phyloP scores from a whole-genome alignment of 2,113 vertebrate species.

The Ancistrus triradiatus region DNA sequence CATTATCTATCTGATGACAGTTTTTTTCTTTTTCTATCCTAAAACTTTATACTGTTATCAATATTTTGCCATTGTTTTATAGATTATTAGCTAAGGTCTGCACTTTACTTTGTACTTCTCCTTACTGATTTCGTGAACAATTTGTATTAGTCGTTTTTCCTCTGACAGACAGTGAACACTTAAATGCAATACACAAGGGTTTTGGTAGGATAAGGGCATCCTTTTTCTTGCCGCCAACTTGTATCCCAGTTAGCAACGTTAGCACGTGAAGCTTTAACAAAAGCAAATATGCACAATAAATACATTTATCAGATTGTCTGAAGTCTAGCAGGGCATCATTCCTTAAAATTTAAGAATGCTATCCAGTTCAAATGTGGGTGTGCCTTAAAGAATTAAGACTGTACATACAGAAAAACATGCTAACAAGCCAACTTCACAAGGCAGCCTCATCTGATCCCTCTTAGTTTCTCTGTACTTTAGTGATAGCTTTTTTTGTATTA shows the following conservation, averaged over 20 bases:
- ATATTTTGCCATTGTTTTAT: constrained; percentile 26
- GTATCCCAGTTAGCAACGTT: constrained; percentile 19
- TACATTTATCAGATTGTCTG: background rate
- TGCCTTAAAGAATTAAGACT: too few relatives aligned
- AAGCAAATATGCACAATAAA: constrained; percentile 45
- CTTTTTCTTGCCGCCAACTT: constrained; percentile 12
- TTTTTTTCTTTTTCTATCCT: constrained; percentile 12
- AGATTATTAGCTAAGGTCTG: constrained; percentile 41
- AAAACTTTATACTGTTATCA: constrained; percentile 15
- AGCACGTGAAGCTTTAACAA: constrained; percentile 17
- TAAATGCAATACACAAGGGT: constrained; percentile 15
- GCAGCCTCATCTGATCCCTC: too few relatives aligned
- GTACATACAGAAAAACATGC: too few relatives aligned
- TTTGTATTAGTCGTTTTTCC: background rate
- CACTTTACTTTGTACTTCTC: constrained; percentile 44
- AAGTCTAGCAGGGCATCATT: too few relatives aligned
- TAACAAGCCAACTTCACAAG: too few relatives aligned
- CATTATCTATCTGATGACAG: constrained; percentile 20
- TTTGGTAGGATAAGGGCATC: background rate
- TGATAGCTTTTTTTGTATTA: too few relatives aligned
- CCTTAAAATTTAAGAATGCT: too few relatives aligned
- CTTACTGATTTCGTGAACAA: constrained; percentile 2
- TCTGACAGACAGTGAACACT: constrained; percentile 21
- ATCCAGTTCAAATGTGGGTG: too few relatives aligned
- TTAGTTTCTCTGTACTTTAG: too few relatives aligned